A percentile compares a stretch with the other conserved stretches of the same genome.
These are phyloP conservation scores for Mixornis gularis DNA, from an alignment of 2,113 vertebrate species.

Conservation along the genomic window DNA sequence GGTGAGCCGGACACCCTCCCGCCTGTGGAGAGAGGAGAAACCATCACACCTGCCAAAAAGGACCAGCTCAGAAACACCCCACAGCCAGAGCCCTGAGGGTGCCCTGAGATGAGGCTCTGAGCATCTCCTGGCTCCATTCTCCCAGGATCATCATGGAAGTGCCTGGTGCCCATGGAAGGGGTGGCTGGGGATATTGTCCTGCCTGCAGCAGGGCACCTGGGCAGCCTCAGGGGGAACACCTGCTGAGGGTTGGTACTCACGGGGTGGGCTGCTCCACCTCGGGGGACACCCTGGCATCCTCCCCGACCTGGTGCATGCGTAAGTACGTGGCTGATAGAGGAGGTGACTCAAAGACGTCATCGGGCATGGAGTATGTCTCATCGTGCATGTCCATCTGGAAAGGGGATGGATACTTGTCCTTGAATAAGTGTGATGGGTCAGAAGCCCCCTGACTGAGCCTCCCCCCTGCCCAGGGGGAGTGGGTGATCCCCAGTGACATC, in stretches of 20 bases:
- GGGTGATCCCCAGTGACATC: background rate
- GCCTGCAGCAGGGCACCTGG: background rate
- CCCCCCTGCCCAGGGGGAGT: background rate
- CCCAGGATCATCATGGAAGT: rapidly evolving
- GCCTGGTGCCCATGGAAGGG: rapidly evolving
- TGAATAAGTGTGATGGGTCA: background rate
- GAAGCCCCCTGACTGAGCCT: rapidly evolving
- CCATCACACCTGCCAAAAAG: background rate
- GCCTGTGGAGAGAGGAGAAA: conserved; percentile 51
- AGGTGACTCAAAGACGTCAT: conserved; percentile 94
- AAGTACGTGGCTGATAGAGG: conserved; percentile 80
- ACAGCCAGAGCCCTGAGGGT: rapidly evolving
- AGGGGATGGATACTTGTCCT: rapidly evolving
- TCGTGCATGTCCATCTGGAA: conserved; percentile 79
- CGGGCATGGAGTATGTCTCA: conserved; percentile 87
- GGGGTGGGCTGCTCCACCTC: conserved; percentile 57
- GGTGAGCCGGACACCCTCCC: conserved; percentile 2
- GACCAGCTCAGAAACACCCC: background rate
- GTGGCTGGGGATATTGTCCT: background rate
- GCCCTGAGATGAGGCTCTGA: background rate
- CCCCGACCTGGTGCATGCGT: conserved; percentile 43
- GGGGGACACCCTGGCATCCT: conserved; percentile 47
- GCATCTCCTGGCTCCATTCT: background rate
- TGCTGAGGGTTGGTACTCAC: conserved; percentile 66
- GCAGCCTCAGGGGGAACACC: background rate